Evolutionary conservation across 2,797 vertebrate genomes (phyloP).

Genomic region (Myotis pilosus): DNA sequence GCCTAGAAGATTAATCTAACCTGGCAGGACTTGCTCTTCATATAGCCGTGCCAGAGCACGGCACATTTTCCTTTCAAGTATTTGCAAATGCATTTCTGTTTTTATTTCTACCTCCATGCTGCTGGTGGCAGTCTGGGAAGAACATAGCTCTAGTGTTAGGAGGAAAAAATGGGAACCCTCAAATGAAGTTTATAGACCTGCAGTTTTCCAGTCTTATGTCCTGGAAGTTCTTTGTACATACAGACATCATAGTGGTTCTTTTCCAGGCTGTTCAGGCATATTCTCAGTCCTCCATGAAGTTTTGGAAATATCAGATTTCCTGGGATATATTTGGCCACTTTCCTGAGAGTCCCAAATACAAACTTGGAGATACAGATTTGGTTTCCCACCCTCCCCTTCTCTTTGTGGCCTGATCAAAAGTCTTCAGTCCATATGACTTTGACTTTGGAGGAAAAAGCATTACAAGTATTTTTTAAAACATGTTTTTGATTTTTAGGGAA

Average conservation of each 20-base stretch:
- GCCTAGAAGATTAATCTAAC: not conserved
- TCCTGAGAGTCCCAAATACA: not conserved
- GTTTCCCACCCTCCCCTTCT: not conserved
- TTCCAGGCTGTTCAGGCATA: not conserved
- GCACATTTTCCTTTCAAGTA: not conserved
- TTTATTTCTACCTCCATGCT: not conserved
- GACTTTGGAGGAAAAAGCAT: not conserved
- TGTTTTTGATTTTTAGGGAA: too few species aligned
- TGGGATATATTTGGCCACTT: constrained; percentile 11
- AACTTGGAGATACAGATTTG: not conserved
- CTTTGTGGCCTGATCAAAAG: not conserved
- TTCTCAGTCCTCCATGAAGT: constrained; percentile 28
- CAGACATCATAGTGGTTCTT: not conserved
- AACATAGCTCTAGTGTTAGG: not conserved
- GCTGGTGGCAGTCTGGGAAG: not conserved
- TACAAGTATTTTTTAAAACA: not conserved
- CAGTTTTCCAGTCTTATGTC: not conserved
- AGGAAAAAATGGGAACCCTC: not conserved
- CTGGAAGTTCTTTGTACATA: not conserved
- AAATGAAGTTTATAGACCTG: not conserved
- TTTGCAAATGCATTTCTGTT: not conserved
- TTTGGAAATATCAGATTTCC: constrained; percentile 20
- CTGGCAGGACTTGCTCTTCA: not conserved
- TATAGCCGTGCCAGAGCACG: not conserved
- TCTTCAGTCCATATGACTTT: not conserved